A percentile compares a stretch with the other conserved stretches of the same genome.
These are phyloP conservation scores for Malurus melanocephalus DNA, from an alignment of 2,113 vertebrate genomes.

Conservation along the genomic window DNA sequence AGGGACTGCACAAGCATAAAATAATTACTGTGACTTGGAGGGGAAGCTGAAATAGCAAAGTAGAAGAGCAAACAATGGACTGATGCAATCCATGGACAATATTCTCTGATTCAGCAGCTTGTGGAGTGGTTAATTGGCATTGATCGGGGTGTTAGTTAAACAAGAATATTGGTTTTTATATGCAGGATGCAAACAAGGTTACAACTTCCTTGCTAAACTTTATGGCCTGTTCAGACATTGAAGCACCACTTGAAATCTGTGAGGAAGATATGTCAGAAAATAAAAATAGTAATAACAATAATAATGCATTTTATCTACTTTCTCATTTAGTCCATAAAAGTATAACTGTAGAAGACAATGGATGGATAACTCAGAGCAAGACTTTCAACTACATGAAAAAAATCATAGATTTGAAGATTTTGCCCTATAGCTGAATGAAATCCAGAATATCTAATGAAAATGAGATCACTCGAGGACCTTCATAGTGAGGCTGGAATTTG, in stretches of 20 bases:
- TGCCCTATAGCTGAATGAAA: background rate
- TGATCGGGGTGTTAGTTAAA: background rate
- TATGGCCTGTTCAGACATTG: background rate
- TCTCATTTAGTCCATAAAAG: background rate
- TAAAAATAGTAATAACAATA: background rate
- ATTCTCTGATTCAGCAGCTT: background rate
- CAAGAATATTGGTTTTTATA: background rate
- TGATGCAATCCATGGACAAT: background rate
- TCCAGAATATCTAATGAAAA: background rate
- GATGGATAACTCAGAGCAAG: background rate
- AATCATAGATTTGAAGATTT: background rate
- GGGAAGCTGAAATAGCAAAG: background rate
- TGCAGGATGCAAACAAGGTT: background rate
- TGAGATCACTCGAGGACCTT: background rate
- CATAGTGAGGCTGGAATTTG: background rate
- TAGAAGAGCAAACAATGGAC: background rate
- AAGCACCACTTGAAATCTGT: background rate
- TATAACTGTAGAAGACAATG: background rate
- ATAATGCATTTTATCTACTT: background rate
- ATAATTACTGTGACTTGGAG: background rate
- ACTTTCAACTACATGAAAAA: background rate
- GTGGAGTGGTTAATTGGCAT: slow-evolving; percentile 18
- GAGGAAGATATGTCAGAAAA: background rate
- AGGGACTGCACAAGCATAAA: background rate
- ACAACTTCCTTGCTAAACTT: background rate